phyloP scores from a whole-genome alignment of 2,888 invertebrate genomes.

The Electrophaes corylata region DNA sequence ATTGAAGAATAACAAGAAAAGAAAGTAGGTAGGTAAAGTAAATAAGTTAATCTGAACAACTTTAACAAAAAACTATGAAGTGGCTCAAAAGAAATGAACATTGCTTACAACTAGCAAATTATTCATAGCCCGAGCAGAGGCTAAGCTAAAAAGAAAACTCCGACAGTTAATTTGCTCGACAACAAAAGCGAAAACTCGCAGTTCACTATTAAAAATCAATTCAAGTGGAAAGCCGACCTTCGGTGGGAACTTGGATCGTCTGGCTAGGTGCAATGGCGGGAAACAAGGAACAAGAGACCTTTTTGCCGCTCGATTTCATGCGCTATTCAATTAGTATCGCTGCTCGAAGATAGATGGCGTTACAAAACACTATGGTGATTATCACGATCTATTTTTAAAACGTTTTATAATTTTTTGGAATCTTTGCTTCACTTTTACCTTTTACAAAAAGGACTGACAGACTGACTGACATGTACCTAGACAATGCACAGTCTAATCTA shows the following conservation, averaged over 20 bases:
- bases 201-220: constrained; percentile 82
- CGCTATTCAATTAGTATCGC: constrained; percentile 81
- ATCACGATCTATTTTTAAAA: neutral
- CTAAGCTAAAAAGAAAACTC: constrained; percentile 58
- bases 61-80: constrained; percentile 7
- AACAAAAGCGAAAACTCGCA: constrained; percentile 74
- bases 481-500: no score
- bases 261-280: constrained; percentile 73
- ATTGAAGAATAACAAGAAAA: no score
- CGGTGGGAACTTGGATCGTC: constrained; percentile 61
- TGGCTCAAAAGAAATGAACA: constrained; percentile 40
- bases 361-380: constrained; percentile 25
- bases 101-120: constrained; percentile 35
- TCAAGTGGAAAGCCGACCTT: constrained; percentile 77
- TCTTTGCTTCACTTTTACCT: no score
- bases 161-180: constrained; percentile 72
- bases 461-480: no score
- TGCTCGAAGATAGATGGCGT: constrained; percentile 74
- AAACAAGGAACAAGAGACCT: constrained; percentile 78
- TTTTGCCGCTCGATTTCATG: constrained; percentile 82
- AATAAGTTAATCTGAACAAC: constrained; percentile 1
- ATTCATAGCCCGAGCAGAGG: constrained; percentile 38
- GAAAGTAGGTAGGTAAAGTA: no score
- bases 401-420: neutral
- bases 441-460: no score